These are phyloP conservation scores for Condylura cristata DNA, from an alignment of 2,113 vertebrate genomes.

Conservation along the genomic window DNA sequence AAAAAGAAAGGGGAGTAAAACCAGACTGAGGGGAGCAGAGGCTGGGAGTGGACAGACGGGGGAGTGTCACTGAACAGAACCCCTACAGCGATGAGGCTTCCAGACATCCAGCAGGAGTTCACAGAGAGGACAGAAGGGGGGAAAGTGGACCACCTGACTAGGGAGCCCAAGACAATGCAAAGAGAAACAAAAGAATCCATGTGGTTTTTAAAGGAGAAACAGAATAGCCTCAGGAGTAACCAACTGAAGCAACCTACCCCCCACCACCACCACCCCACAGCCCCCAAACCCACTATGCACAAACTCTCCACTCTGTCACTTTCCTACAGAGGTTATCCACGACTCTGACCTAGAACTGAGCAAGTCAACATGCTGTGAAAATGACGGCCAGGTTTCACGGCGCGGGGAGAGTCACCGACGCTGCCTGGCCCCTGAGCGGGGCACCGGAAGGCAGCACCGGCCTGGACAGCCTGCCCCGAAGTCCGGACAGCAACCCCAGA, in stretches of 20 bases:
- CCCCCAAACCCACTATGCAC: too few relatives aligned
- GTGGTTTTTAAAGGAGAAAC: neutral
- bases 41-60: too few relatives aligned
- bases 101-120: neutral
- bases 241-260: too few relatives aligned
- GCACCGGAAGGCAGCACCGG: too few relatives aligned
- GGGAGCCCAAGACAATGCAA: neutral
- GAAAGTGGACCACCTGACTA: neutral
- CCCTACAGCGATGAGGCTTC: neutral
- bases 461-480: too few relatives aligned
- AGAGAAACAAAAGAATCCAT: neutral
- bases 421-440: too few relatives aligned
- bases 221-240: too few relatives aligned
- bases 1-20: neutral
- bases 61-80: too few relatives aligned
- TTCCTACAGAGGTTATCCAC: neutral
- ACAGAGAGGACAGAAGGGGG: neutral
- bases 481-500: too few relatives aligned
- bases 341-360: neutral
- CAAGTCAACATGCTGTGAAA: neutral
- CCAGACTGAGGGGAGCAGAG: neutral
- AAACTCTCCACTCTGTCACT: too few relatives aligned
- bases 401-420: neutral
- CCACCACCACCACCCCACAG: too few relatives aligned
- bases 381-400: neutral